Conservation (phyloP, 2,797 vertebrate genomes). For the Etheostoma perlongum region DNA sequence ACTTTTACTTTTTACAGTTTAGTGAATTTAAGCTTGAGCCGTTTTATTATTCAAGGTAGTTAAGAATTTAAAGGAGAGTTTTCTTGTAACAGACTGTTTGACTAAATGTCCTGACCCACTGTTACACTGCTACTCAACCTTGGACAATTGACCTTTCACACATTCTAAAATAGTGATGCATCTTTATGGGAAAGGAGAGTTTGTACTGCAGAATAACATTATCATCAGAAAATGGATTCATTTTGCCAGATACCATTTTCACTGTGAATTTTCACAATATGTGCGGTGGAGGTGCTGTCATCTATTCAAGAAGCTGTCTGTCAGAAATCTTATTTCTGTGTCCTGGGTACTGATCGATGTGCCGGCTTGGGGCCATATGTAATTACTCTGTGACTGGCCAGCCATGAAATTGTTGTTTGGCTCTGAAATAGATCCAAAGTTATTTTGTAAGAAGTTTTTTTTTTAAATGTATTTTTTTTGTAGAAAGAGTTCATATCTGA, state of each 20-base stretch:
- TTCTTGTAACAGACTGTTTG: not conserved
- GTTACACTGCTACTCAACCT: not conserved
- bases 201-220: not conserved
- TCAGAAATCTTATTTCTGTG: constrained; percentile 66
- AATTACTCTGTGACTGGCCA: constrained; percentile 75
- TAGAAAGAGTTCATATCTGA: constrained; percentile 18
- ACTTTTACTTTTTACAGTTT: not conserved
- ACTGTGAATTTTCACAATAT: constrained; percentile 18
- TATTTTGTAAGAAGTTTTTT: constrained; percentile 43
- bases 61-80: not conserved
- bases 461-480: constrained; percentile 23
- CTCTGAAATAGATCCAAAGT: constrained; percentile 73
- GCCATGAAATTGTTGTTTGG: constrained; percentile 81
- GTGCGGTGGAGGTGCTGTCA: constrained; percentile 21
- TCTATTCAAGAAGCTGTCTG: constrained; percentile 49
- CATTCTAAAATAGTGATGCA: not conserved
- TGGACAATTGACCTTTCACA: not conserved
- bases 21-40: not conserved
- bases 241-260: constrained; percentile 17
- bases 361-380: constrained; percentile 63
- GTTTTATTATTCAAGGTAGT: not conserved
- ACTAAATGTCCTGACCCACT: not conserved
- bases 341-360: constrained; percentile 66
- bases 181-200: not conserved
- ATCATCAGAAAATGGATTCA: constrained; percentile 22